Conservation (phyloP, 53 echinoderm and acorn worm genomes). For the Pentamera pediparva region DNA sequence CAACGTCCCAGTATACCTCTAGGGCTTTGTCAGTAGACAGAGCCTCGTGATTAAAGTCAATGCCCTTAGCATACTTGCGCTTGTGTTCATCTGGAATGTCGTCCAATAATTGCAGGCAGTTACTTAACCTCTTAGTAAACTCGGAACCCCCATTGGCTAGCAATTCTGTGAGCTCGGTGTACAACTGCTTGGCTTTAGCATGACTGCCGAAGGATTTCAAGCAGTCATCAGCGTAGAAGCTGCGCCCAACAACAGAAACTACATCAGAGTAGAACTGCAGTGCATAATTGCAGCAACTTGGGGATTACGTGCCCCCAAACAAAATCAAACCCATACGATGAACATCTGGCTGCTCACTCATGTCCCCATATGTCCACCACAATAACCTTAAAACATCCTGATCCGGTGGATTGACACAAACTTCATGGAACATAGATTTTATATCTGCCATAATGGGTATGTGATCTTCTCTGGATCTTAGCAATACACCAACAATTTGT, state of each 20-base stretch:
- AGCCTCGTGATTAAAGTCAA: conserved; percentile 20
- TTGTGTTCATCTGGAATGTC: conserved; percentile 30
- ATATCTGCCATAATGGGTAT: too few species aligned
- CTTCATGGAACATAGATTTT: conserved; percentile 35
- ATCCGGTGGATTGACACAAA: conserved; percentile 15
- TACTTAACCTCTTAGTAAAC: conserved; percentile 37
- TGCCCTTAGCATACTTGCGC: conserved; percentile 1
- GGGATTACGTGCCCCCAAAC: conserved; percentile 41
- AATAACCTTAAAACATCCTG: conserved; percentile 20
- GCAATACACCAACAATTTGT: conserved; percentile 46
- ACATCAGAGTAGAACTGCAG: neutral
- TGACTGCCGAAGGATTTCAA: conserved; percentile 18
- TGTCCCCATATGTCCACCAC: too few species aligned
- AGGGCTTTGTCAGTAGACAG: conserved; percentile 30
- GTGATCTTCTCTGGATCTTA: too few species aligned
- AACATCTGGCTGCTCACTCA: too few species aligned
- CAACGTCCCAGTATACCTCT: neutral
- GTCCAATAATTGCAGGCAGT: conserved; percentile 16
- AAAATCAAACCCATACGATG: conserved; percentile 49
- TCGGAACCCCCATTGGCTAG: conserved; percentile 24
- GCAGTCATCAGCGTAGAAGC: conserved; percentile 44
- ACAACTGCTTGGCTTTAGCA: neutral
- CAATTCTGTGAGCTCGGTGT: conserved; percentile 12
- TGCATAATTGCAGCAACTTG: conserved; percentile 44
- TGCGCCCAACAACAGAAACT: conserved; percentile 1